A percentile compares a stretch with the other conserved stretches of the same genome.
Evolutionary conservation across 2,797 vertebrate genomes (phyloP).

Genomic region (Cephalopachus bancanus): DNA sequence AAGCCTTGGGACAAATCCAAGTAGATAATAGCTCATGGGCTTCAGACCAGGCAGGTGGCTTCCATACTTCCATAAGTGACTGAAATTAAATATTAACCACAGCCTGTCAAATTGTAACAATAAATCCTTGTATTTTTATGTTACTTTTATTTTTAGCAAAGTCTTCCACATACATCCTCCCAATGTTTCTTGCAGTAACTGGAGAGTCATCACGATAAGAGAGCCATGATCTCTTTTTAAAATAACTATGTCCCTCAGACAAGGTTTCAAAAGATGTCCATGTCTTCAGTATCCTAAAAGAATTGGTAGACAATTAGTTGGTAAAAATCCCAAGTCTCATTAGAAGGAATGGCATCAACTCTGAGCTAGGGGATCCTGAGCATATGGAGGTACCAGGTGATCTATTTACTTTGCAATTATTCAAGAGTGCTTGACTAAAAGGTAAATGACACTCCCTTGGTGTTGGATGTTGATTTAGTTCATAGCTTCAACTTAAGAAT

Average conservation of each 20-base stretch:
- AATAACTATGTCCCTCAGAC: not conserved
- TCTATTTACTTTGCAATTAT: constrained; percentile 80
- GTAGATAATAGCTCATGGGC: constrained; percentile 36
- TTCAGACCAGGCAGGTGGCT: constrained; percentile 49
- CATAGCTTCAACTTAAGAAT: constrained; percentile 52
- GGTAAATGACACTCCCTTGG: constrained; percentile 65
- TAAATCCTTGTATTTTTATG: constrained; percentile 11
- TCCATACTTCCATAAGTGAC: constrained; percentile 28
- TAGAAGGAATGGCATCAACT: constrained; percentile 58
- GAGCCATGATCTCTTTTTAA: not conserved
- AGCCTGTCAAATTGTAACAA: constrained; percentile 62
- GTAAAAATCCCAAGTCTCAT: constrained; percentile 60
- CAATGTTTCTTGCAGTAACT: not conserved
- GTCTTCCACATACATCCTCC: not conserved
- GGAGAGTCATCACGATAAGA: not conserved
- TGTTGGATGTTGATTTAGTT: constrained; percentile 51
- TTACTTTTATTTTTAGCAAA: constrained; percentile 61
- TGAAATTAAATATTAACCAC: constrained; percentile 76
- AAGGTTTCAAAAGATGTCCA: constrained; percentile 21
- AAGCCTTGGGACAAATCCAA: constrained; percentile 28
- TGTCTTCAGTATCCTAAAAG: constrained; percentile 3
- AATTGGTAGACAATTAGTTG: constrained; percentile 65
- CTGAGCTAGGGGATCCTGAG: constrained; percentile 63
- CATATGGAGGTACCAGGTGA: constrained; percentile 83
- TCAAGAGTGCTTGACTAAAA: constrained; percentile 62